A percentile compares a stretch with the other conserved stretches of the same genome.
phyloP scores from a whole-genome alignment of 2,797 vertebrate species.

The Thunnus albacares region DNA sequence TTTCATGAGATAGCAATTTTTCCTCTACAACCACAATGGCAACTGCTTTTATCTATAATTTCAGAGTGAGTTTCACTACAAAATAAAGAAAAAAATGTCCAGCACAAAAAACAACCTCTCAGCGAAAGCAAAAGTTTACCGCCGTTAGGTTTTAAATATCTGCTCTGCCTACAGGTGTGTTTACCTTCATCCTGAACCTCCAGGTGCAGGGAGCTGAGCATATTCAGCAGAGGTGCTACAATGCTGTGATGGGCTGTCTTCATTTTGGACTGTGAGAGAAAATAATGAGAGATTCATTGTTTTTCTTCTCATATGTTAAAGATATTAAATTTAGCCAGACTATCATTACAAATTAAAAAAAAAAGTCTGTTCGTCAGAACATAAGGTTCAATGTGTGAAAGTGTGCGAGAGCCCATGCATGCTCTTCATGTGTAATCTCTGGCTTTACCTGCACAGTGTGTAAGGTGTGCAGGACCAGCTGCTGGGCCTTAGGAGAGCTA shows the following conservation, averaged over 20 bases:
- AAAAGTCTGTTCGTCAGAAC: background rate
- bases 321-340: background rate
- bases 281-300: background rate
- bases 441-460: constrained; percentile 80
- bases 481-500: constrained; percentile 82
- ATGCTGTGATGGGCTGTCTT: constrained; percentile 79
- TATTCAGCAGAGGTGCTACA: constrained; percentile 80
- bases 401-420: background rate
- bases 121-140: background rate
- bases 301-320: background rate
- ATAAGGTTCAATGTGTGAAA: background rate
- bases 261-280: constrained; percentile 72
- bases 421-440: background rate
- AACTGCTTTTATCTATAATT: background rate
- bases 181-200: constrained; percentile 89
- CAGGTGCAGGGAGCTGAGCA: constrained; percentile 82
- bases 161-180: background rate
- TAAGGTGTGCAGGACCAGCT: constrained; percentile 85
- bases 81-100: background rate
- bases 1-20: background rate
- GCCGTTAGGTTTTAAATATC: background rate
- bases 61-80: background rate
- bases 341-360: background rate
- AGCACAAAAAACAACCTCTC: background rate
- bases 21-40: background rate